Base-by-base conservation (phyloP, 2,113 vertebrate genomes). In the Mixornis gularis region DNA sequence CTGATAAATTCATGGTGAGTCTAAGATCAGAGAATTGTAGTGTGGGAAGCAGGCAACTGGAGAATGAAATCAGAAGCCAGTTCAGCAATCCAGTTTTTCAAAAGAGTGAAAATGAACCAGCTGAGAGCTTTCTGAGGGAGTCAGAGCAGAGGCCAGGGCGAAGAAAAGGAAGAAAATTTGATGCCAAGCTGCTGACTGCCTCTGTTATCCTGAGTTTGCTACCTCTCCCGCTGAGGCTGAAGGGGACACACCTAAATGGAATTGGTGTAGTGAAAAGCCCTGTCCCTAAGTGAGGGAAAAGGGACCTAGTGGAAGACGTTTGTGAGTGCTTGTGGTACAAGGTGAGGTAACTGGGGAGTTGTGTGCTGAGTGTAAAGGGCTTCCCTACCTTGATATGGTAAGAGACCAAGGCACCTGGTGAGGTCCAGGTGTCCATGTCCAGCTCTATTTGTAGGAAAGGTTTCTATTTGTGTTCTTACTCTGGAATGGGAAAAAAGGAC, bases 341-440 rank as follows among this genome's bases (percentile, higher is more conserved):
- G 24, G 30, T 43, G 56, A 41, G 20, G 14, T 60, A 49, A 22
- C 19, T 38, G 46, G 10, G 15, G 22, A 92, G 25, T 51, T 79
- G 53, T 26, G 20, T 17, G 12, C 5, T 21, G 20, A 27, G 26
- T 6, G 25, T 41, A 13, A 36, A 64, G 58, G 17, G 24, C 38
- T 60, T 79, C 22, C 3, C 17, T 44, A 1, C 29, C 34, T 18
- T 36, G 44, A 2, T 12, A 13, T 0, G 0, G 10, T 43, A 12
- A 27, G 72, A 49, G 20, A 25, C 22, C 8, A 17, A 60, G 38
- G 43, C 48, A 71, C 5, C 6, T 32, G 19, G 5, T 41, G 55
- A 70, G 24, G 24, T 64, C 44, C 51, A 17, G 46, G 8, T 60
- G 21, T 40, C 27, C 12, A 2, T 46, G 22, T 52, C n/a, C 41